Evolutionary conservation across 35 echinoderm and acorn worm species (phyloP).

Genomic region (Amphiura filiformis): DNA sequence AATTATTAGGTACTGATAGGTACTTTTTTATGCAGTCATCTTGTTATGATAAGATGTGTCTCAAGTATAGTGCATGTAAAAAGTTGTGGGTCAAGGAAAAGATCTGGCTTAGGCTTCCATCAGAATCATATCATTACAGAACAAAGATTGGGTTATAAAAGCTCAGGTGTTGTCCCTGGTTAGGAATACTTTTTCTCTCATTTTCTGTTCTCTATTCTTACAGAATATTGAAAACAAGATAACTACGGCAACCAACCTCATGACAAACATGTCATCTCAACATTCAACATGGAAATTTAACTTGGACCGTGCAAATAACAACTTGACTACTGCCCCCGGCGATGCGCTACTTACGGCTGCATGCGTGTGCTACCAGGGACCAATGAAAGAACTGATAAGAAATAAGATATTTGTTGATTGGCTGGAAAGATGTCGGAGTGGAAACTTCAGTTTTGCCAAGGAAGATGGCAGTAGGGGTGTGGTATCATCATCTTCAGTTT

Average conservation of each 20-base stretch:
- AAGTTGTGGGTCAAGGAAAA: too few species aligned
- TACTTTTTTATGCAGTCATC: too few species aligned
- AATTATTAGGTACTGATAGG: too few species aligned
- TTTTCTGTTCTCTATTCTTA: too few species aligned
- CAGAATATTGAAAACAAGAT: slow-evolving; percentile 79
- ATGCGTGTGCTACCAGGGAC: slow-evolving; percentile 78
- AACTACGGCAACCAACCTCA: slow-evolving; percentile 56
- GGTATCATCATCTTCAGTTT: background rate
- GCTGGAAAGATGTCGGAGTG: slow-evolving; percentile 67
- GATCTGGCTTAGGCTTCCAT: too few species aligned
- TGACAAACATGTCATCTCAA: slow-evolving; percentile 79
- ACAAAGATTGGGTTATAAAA: too few species aligned
- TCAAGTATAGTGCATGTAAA: too few species aligned
- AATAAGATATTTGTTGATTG: slow-evolving; percentile 64
- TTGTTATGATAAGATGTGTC: too few species aligned
- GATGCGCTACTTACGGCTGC: slow-evolving; percentile 91
- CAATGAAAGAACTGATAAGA: slow-evolving; percentile 66
- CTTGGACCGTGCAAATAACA: slow-evolving; percentile 51
- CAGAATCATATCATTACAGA: too few species aligned
- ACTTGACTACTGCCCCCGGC: slow-evolving; percentile 74
- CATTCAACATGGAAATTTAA: slow-evolving; percentile 68
- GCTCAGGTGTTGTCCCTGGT: too few species aligned
- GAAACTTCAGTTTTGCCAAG: slow-evolving; percentile 25
- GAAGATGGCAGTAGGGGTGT: background rate
- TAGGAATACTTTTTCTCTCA: too few species aligned